Conservation (phyloP, 2,113 vertebrate species). For the Xenopus borealis region DNA sequence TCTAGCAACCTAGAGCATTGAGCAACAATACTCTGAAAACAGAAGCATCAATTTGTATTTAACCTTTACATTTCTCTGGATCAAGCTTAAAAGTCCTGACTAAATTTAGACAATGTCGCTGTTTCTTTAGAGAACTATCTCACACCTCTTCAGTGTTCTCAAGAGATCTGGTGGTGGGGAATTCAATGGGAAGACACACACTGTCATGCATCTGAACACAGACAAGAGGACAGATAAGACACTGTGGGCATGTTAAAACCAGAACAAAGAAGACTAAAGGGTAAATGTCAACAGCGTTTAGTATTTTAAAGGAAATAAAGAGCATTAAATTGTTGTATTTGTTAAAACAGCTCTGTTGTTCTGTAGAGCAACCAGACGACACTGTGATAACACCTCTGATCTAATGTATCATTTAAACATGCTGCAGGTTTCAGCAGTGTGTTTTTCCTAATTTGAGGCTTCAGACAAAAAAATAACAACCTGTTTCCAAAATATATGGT, state of each 20-base stretch:
- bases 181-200: slow-evolving; percentile 2
- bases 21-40: no score
- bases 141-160: slow-evolving; percentile 1
- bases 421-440: slow-evolving; percentile 16
- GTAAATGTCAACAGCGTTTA: slow-evolving; percentile 25
- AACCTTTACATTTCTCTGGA: no score
- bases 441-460: no score
- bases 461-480: no score
- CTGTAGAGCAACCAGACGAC: not conserved
- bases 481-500: slow-evolving; percentile 14
- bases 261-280: slow-evolving; percentile 39
- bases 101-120: not conserved
- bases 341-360: slow-evolving; percentile 8
- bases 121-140: not conserved
- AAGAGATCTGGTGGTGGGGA: slow-evolving; percentile 12
- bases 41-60: no score
- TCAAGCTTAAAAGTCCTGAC: not conserved
- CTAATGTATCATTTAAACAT: slow-evolving; percentile 6
- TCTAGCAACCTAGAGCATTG: no score
- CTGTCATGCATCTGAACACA: slow-evolving; percentile 1
- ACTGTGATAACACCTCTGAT: slow-evolving; percentile 1
- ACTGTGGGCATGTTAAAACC: slow-evolving; percentile 25
- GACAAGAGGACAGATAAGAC: slow-evolving; percentile 17
- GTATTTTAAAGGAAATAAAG: slow-evolving; percentile 19
- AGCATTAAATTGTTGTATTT: slow-evolving; percentile 23